Evolutionary conservation across 2,113 vertebrate species (phyloP), one percentile per base, ranked within the genome.

Genomic region (Phylloscopus trochiloides): DNA sequence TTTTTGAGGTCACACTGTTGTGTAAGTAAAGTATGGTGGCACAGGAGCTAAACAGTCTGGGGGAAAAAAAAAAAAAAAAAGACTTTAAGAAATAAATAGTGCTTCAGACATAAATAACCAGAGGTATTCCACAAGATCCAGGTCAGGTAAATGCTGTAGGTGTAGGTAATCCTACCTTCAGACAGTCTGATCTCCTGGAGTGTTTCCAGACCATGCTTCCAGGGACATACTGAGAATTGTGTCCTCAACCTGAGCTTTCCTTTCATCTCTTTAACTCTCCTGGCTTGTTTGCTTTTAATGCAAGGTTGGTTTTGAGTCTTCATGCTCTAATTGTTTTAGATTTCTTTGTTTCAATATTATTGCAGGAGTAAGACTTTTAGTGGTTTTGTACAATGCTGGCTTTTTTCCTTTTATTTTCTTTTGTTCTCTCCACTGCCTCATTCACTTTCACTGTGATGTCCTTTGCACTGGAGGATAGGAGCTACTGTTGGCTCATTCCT

Each of bases 181-280:
- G 95, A 94, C 94, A 42, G 43, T 55, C 75, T 91, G 83, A 95
- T 79, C 94, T 82, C 61, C 77, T 88, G 83, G 75, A 82, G 29
- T 67, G 11, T 29, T 83, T 88, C 74, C 78, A 85, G 52, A 29
- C 38, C 4, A 12, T 5, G 25, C 43, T 78, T 86, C 51, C 40
- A 71, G 25, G 7, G 45, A 5, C 1, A 3, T 61, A 26, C 61
- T 57, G 50, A 57, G n/a, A 88, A 78, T 7, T 3, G 3, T 79
- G 32, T 78, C 45, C 58, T 76, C 40, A 75, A 9, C 48, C 45
- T 31, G 25, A 52, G 58, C 31, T 94, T 78, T 82, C 8, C 26
- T 38, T 88, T 82, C 85, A 47, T 61, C 65, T 45, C 51, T 84
- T 71, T 65, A 29, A 38, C 28, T 75, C 19, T 66, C 36, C 74